Percentiles rank a stretch among this genome's conserved stretches.
Conservation (phyloP, 1,140 invertebrate species). For the Trichonephila clavata region DNA sequence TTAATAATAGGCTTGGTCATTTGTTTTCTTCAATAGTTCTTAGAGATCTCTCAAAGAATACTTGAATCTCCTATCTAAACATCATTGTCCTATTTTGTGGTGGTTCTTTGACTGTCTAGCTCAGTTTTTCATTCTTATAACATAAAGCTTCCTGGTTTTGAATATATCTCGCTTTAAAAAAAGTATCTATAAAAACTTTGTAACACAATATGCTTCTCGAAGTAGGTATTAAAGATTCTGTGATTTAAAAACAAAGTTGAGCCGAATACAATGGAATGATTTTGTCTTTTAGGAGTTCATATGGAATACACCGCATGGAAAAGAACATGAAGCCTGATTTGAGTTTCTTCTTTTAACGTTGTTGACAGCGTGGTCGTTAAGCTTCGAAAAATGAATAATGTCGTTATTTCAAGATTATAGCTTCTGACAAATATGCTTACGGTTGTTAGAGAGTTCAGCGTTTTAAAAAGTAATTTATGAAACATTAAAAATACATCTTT, state of each 20-base stretch:
- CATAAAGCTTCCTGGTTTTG: background rate
- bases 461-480: background rate
- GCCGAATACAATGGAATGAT: background rate
- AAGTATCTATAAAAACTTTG: background rate
- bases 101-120: too few species aligned
- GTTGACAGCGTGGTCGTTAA: background rate
- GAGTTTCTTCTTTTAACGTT: background rate
- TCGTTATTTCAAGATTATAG: background rate
- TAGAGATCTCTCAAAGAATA: too few species aligned
- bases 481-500: background rate
- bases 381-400: background rate
- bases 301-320: background rate
- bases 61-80: too few species aligned
- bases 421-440: background rate
- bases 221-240: background rate
- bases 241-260: background rate
- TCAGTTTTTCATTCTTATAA: background rate
- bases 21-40: too few species aligned
- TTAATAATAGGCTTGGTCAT: too few species aligned
- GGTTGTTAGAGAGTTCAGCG: background rate
- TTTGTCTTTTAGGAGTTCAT: background rate
- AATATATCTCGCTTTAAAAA: background rate
- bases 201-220: background rate
- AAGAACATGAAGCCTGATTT: background rate
- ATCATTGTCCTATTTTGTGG: too few species aligned